Base-by-base conservation (phyloP, 2,113 vertebrate genomes). In the Erythrolamprus reginae region DNA sequence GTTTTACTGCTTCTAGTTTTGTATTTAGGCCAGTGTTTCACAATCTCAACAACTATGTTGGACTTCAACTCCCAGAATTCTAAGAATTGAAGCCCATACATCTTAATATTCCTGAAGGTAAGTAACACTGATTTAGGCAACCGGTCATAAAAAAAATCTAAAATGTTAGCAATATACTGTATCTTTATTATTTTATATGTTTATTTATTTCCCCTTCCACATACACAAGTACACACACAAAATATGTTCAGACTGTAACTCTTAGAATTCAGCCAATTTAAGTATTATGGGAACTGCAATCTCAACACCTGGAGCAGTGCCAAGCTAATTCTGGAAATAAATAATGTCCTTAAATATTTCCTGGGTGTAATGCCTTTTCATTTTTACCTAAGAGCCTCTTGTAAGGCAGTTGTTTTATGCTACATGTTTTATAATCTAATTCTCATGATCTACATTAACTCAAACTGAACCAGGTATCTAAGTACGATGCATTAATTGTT, bases 401-500 rank as follows among this genome's bases (percentile, higher is more conserved):
- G 10, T 83, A 82, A 24, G 53, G 15, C 77, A 55, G 24, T n/a
- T 52, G 38, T 77, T 77, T 50, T 89, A 55, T 48, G 51, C 10
- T 26, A 10, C 47, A 4, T 2, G 51, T 45, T 42, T 83, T 89
- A 52, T 82, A 17, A 55, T 42, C 28, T 82, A 88, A 88, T 26
- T 45, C 23, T 19, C 38, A n/a, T 42, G 48, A 89, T 56, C 51
- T 45, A 42, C 52, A 83, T 83, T 21, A 55, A 55, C 42, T 53
- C 50, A 82, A 61, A 91, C 89, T 21, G 56, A 4, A 91, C 53
- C 51, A 94, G 89, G 89, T 91, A 95, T 89, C 93, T 88, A 94
- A 92, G 92, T 65, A 93, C 92, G 90, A 93, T 7, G 33, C 33
- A 77, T 77, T 89, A 84, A 93, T 90, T 93, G 95, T 88, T 93